These are phyloP conservation scores for Labroides dimidiatus DNA, from an alignment of 2,797 vertebrate species.

Conservation along the genomic window DNA sequence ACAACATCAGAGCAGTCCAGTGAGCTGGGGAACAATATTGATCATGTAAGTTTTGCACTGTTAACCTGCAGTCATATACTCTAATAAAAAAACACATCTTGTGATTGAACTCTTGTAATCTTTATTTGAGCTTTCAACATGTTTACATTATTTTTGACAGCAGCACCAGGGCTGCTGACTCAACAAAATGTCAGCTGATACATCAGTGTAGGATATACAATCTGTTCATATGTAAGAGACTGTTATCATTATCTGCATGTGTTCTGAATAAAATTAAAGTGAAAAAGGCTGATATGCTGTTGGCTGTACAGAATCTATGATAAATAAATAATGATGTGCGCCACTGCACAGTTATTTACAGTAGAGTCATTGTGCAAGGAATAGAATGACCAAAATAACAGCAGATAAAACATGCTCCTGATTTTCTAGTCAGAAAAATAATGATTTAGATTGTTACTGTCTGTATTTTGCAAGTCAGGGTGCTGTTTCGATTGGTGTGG, in stretches of 20 bases:
- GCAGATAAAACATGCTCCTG: no score
- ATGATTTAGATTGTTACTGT: no score
- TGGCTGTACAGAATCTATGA: neutral
- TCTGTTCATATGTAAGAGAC: neutral
- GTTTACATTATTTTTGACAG: slow-evolving; percentile 11
- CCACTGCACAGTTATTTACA: neutral
- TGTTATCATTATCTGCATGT: neutral
- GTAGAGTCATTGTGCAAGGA: neutral
- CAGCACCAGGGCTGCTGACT: slow-evolving; percentile 33
- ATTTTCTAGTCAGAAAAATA: no score
- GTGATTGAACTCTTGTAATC: neutral
- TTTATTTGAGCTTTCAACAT: slow-evolving; percentile 4
- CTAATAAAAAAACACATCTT: neutral
- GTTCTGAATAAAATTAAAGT: neutral
- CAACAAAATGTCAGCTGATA: slow-evolving; percentile 16
- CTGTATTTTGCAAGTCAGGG: no score
- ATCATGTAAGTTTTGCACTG: slow-evolving; percentile 84
- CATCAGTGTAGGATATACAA: neutral
- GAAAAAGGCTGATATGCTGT: neutral
- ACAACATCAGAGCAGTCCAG: slow-evolving; percentile 79
- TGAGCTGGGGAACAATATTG: slow-evolving; percentile 81
- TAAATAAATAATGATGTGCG: slow-evolving; percentile 2
- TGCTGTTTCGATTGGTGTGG: no score
- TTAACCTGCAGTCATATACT: neutral
- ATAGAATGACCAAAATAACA: neutral